Base-by-base conservation (phyloP, 2,113 vertebrate species). In the Bubo blakistoni region DNA sequence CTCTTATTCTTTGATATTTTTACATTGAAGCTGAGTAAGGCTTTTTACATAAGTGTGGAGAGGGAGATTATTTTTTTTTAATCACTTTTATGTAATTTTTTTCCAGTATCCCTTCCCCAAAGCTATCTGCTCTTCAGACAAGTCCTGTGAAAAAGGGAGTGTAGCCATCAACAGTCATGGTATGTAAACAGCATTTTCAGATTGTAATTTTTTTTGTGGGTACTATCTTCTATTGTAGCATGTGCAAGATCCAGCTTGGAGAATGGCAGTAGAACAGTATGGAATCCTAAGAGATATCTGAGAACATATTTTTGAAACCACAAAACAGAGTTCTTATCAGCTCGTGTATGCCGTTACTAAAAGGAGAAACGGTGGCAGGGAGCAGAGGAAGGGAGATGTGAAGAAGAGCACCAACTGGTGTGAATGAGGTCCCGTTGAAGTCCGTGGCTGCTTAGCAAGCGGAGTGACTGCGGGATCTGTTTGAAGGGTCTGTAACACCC, bases 101-200 rank as follows among this genome's bases (percentile, higher is more conserved):
- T 57, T 34, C 81, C 88, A 98, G 98, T 96, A 94, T 47, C 98
- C 97, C 49, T 84, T 84, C 3, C 16, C 9, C 25, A 97, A 97
- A 89, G 94, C 97, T 8, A 17, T 88, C 78, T 99, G 99, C 82
- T 89, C 30, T 32, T 96, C 97, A 11, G 97, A 99, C 78, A 57
- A 19, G 26, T 95, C 96, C 51, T 99, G 99, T 90, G 88, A 81
- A 87, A 97, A 96, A 89, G 98, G 98, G 42, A 73, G 86, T 57
- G 96, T 90, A 97, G 88, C 98, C 67, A 95, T 98, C 1, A 97
- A 94, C 62, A 98, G 98, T 91, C 98, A 98, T 42, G 99, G 99
- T 99, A 98, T 2, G 25, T 78, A 83, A 40, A 52, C 2, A 12
- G 40, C 36, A 22, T 58, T 63, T 90, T 81, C 34, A 65, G 71